A percentile compares a stretch with the other conserved stretches of the same genome.
Conservation (phyloP, 2,797 vertebrate genomes). For the Martes flavigula region DNA sequence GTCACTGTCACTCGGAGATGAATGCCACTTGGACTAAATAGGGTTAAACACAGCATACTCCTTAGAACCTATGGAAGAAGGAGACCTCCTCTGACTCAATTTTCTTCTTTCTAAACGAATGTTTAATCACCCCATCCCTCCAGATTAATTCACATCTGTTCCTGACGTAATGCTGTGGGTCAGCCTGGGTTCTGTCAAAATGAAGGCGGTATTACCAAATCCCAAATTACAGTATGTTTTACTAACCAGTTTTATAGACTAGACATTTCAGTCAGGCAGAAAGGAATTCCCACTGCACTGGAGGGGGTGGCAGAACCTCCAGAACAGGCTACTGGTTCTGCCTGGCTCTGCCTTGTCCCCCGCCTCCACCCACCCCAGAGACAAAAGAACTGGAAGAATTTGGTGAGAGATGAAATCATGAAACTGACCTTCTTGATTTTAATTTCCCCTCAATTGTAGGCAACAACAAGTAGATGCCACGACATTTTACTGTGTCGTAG, state of each 20-base stretch:
- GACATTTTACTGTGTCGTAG: background rate
- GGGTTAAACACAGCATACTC: background rate
- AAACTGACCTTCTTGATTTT: background rate
- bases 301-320: constrained; percentile 57
- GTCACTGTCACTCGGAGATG: background rate
- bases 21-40: background rate
- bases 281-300: constrained; percentile 73
- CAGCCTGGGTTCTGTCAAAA: constrained; percentile 79
- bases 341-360: background rate
- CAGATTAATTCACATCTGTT: constrained; percentile 76
- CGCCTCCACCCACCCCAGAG: background rate
- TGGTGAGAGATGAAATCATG: background rate
- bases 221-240: constrained; percentile 79
- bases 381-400: background rate
- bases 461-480: background rate
- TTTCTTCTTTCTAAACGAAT: constrained; percentile 59
- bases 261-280: constrained; percentile 75
- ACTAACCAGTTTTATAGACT: constrained; percentile 79
- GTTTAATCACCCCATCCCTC: constrained; percentile 69
- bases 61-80: background rate
- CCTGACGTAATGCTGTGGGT: constrained; percentile 74
- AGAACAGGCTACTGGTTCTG: constrained; percentile 71
- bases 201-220: constrained; percentile 76
- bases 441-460: background rate
- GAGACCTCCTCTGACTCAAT: constrained; percentile 43